Base-by-base conservation (phyloP, 2,888 invertebrate genomes). In the Nasonovia ribisnigri region DNA sequence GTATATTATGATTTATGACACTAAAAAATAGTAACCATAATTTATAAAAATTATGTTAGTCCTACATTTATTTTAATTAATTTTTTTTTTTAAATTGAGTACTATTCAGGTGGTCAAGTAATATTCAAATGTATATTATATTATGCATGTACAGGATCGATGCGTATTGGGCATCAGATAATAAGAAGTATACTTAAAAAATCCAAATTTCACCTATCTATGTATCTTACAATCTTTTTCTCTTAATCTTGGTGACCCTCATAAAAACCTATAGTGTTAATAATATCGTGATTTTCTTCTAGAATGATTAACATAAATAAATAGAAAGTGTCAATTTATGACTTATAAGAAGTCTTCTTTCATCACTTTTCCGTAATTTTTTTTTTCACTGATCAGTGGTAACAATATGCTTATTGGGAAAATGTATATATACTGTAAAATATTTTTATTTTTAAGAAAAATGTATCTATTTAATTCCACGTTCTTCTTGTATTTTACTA, bases 1-100 rank as follows among this genome's bases (percentile, higher is more conserved):
- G 95, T 95, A 86, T 48, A 36, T 48, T 77, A n/a, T 77, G 77
- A n/a, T n/a, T n/a, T n/a, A n/a, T n/a, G 8, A 20, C 8, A 77
- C 36, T 42, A 36, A 36, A 67, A 67, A 36, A 77, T 77, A 77
- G 20, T 77, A 5, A 77, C 20, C 8, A 24, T 36, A 8, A 42
- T 24, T 20, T 20, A 36, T 6, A 36, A 36, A 20, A 36, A 36
- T 36, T 20, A 77, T 77, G n/a, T 67, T 5, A 16, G 16, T 36
- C 6, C n/a, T 67, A n/a, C 16, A 16, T 67, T 67, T 6, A 36
- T 16, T 16, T n/a, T n/a, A n/a, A n/a, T 57, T 57, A 57, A n/a
- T n/a, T n/a, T n/a, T 57, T 29, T 26, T 26, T 57, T 57, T 10
- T 6, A 57, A 26, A 54, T n/a, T 60, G 16, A 60, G 60, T 60